Evolutionary conservation across 2,888 invertebrate species (phyloP), one percentile per base, ranked within the genome.

Genomic region (Machimus rusticus): DNA sequence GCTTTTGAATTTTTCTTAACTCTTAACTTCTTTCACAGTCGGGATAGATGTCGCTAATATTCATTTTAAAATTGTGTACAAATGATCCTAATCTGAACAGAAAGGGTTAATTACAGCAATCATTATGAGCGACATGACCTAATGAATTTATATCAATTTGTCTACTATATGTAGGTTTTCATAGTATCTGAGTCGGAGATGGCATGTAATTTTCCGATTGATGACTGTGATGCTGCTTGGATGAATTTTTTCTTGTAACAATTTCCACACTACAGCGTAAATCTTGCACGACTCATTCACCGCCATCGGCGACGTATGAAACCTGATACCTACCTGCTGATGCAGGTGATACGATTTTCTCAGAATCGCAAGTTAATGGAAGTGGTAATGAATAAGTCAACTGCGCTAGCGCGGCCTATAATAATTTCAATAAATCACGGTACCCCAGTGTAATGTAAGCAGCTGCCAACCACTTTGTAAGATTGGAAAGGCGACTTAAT

Each of bases 371-470:
- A 79, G 43, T 51, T 51, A 79, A 23, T 39, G 31, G 43, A 51
- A 28, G 46, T 79, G 51, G 51, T 51, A 79, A 51, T 79, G 79
- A 79, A 79, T 79, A 79, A 46, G 51, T 78, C 78, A 78, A 76
- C 28, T 28, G 66, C 28, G n/a, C 3, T 23, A n/a, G n/a, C n/a
- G 23, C 23, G 12, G 66, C 14, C 28, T 19, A 28, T 66, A 19
- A 66, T 66, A 66, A 78, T 43, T 51, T 79, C 23, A 79, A 51
- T 79, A 79, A 79, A 79, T 79, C 79, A 79, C 79, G 23, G 23
- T 23, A 66, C 66, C 12, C 12, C 66, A 66, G 23, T 28, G 28
- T 8, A 28, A 66, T 28, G 66, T 66, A n/a, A 66, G 46, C 79
- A 46, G 51, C 43, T 76, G 37, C 16, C 34, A 51, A n/a, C 51